These are phyloP conservation scores for Mamestra configurata DNA, from an alignment of 1,140 invertebrate species.

Conservation along the genomic window DNA sequence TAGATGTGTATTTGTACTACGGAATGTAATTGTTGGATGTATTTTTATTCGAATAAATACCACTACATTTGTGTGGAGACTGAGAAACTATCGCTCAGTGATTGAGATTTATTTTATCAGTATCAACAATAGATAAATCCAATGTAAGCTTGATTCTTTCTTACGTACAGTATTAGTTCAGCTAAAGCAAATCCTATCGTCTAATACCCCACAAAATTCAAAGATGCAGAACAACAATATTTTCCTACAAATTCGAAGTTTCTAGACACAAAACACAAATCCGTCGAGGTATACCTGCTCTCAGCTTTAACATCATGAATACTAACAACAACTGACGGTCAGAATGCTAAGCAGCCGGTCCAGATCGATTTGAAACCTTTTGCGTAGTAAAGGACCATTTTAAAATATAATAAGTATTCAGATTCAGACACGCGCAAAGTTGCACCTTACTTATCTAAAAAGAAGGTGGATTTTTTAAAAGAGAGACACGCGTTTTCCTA, in stretches of 20 bases:
- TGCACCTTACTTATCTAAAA: background rate
- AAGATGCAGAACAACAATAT: background rate
- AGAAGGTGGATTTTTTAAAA: background rate
- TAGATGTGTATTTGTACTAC: conserved; percentile 41
- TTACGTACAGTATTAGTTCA: background rate
- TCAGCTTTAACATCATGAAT: conserved; percentile 25
- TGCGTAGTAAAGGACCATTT: conserved; percentile 13
- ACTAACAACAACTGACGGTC: conserved; percentile 1
- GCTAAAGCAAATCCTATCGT: background rate
- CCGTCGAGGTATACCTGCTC: background rate
- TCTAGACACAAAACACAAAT: conserved; percentile 18
- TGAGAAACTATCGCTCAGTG: conserved; percentile 7
- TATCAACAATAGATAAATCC: background rate
- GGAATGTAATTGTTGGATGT: conserved; percentile 39
- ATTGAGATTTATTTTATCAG: conserved; percentile 6
- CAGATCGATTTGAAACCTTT: conserved; percentile 19
- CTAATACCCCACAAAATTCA: background rate
- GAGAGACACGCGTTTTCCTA: too few relatives aligned
- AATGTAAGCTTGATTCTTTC: background rate
- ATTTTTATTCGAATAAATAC: conserved; percentile 9
- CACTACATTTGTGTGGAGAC: background rate
- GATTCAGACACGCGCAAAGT: background rate
- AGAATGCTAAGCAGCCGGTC: conserved; percentile 26
- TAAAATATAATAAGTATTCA: conserved; percentile 16
- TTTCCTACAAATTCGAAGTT: conserved; percentile 13